phyloP scores from a whole-genome alignment of 2,797 vertebrate genomes.

The Prunella strophiata region DNA sequence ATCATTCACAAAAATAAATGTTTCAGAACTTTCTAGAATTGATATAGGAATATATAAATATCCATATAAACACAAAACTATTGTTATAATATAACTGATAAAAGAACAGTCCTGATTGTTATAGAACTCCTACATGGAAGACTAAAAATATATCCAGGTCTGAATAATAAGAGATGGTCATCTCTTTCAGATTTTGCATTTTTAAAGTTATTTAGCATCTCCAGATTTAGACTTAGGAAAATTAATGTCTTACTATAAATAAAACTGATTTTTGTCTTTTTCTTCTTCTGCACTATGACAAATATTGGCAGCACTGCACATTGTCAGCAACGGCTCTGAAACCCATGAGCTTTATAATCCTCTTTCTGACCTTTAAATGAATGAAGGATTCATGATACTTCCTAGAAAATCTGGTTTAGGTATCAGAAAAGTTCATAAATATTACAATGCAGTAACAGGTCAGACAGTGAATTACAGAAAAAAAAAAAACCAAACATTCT shows the following conservation, averaged over 20 bases:
- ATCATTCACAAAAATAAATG: not conserved
- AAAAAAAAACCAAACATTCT: not conserved
- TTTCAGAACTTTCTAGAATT: not conserved
- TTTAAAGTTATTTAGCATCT: not conserved
- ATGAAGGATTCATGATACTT: not conserved
- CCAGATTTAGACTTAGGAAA: not conserved
- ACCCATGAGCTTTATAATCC: not conserved
- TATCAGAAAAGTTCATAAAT: not conserved
- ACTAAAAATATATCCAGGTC: not conserved
- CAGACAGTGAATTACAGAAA: not conserved
- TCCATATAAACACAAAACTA: not conserved
- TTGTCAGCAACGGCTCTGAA: not conserved
- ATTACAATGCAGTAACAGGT: not conserved
- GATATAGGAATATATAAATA: not conserved
- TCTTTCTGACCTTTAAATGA: conserved; percentile 1
- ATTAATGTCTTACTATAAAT: not conserved
- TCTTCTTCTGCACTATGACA: not conserved
- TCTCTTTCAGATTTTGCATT: not conserved
- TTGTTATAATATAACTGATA: not conserved
- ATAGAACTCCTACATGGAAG: not conserved
- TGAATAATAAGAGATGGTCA: not conserved
- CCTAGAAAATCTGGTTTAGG: not conserved
- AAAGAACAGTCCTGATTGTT: not conserved
- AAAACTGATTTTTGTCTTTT: not conserved
- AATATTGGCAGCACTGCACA: not conserved